Evolutionary conservation across 2,113 vertebrate genomes (phyloP), one percentile per base, ranked within the genome.

Genomic region (Rhodinocichla rosea): DNA sequence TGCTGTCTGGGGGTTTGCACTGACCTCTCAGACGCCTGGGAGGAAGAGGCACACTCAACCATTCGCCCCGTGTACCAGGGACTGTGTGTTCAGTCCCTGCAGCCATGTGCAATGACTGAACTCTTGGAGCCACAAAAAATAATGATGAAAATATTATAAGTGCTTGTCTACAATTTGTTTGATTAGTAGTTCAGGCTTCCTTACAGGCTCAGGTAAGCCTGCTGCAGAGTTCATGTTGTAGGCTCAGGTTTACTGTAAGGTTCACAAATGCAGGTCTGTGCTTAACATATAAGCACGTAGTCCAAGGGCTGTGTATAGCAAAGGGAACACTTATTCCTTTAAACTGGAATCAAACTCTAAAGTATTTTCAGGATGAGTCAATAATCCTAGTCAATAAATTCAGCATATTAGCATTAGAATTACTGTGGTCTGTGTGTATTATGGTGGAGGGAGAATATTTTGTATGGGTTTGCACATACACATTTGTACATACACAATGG

Each of bases 11-110:
- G 9, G 26, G 1, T 15, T 53, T 86, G 45, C 52, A 8, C 39
- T 30, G 73, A 24, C 37, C 26, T 50, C 32, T 30, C 1, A 3
- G 32, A 9, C 3, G 6, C 39, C n/a, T 1, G 3, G 7, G 15
- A 37, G 15, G 32, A 50, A 69, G 32, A 27, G 6, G 7, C 21
- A 40, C 7, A 1, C 26, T 57, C 32, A 20, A 4, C n/a, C 23
- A 11, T 1, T 1, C 24, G 8, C 5, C 3, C 1, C 0, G 5
- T 49, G 44, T 55, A 39, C 30, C 23, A 24, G 21, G 0, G 3
- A 42, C 17, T 80, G 21, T 4, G 5, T 53, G 17, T 47, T 45
- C 24, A 18, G 26, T 52, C 55, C 6, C 13, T 74, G 64, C 17
- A 81, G 32, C 20, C 18, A 6, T 17, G 44, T 50, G 23, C 42